Percentiles rank a stretch among this genome's conserved stretches.
Evolutionary conservation across 2,113 vertebrate genomes (phyloP).

Genomic region (Syrrhaptes paradoxus): DNA sequence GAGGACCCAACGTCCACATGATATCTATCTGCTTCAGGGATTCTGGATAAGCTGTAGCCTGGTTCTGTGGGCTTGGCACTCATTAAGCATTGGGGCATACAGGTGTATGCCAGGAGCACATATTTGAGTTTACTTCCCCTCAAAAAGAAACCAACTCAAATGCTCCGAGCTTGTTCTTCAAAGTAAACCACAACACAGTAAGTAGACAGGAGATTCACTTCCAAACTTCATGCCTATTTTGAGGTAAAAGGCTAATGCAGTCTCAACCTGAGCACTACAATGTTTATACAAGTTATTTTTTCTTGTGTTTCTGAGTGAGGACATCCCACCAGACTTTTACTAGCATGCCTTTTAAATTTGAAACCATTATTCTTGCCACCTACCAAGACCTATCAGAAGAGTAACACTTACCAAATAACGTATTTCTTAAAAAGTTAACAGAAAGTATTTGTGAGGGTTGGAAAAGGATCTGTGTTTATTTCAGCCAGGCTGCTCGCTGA

Average conservation of each 20-base stretch:
- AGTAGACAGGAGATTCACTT: background rate
- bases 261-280: background rate
- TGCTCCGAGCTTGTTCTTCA: background rate
- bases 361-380: background rate
- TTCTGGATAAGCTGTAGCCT: background rate
- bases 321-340: background rate
- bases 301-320: background rate
- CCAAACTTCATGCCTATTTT: background rate
- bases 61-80: background rate
- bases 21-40: background rate
- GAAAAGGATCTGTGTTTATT: background rate
- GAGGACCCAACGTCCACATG: background rate
- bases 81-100: background rate
- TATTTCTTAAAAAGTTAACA: background rate
- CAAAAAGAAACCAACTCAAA: background rate
- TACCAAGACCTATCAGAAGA: background rate
- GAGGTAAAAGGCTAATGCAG: background rate
- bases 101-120: background rate
- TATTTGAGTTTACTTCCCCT: background rate
- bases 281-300: background rate
- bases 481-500: background rate
- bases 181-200: background rate
- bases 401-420: background rate
- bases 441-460: background rate
- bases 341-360: background rate